phyloP scores from a whole-genome alignment of 2,888 invertebrate species.

The Elgonia sp. region DNA sequence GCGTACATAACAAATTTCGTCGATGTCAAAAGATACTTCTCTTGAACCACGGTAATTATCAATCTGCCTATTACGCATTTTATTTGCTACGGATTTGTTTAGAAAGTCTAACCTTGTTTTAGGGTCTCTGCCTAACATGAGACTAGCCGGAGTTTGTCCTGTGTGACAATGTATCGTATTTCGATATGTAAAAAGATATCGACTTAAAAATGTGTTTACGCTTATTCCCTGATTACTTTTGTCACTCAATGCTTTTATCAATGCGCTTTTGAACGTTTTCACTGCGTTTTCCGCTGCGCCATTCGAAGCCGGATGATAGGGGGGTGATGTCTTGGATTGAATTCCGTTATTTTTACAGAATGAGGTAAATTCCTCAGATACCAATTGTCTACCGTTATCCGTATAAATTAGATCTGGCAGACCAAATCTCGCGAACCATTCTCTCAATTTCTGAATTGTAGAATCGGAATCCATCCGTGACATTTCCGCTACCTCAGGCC shows the following conservation, averaged over 20 bases:
- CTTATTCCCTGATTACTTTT: not conserved
- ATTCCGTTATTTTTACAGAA: no score
- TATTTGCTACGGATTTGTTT: slow-evolving; percentile 27
- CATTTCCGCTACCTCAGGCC: no score
- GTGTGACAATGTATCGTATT: slow-evolving; percentile 64
- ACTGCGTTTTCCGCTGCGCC: slow-evolving; percentile 63
- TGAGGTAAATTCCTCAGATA: slow-evolving; percentile 37
- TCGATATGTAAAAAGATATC: slow-evolving; percentile 61
- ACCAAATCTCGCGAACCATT: slow-evolving; percentile 71
- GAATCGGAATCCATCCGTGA: no score
- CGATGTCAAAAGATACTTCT: slow-evolving; percentile 44
- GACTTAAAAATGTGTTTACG: slow-evolving; percentile 25
- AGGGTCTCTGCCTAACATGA: slow-evolving; percentile 62
- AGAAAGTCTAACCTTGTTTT: slow-evolving; percentile 63
- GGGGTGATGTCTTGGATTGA: no score
- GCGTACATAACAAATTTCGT: slow-evolving; percentile 37
- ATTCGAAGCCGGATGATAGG: slow-evolving; percentile 62
- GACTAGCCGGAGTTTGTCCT: slow-evolving; percentile 66
- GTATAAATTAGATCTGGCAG: slow-evolving; percentile 64
- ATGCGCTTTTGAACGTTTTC: slow-evolving; percentile 61
- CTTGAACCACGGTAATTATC: slow-evolving; percentile 49
- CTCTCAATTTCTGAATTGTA: no score
- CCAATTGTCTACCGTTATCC: slow-evolving; percentile 76
- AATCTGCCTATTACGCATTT: slow-evolving; percentile 36
- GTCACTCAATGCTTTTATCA: slow-evolving; percentile 48